Conservation (phyloP, 2,113 vertebrate species). For the Spizaetus ornatus region DNA sequence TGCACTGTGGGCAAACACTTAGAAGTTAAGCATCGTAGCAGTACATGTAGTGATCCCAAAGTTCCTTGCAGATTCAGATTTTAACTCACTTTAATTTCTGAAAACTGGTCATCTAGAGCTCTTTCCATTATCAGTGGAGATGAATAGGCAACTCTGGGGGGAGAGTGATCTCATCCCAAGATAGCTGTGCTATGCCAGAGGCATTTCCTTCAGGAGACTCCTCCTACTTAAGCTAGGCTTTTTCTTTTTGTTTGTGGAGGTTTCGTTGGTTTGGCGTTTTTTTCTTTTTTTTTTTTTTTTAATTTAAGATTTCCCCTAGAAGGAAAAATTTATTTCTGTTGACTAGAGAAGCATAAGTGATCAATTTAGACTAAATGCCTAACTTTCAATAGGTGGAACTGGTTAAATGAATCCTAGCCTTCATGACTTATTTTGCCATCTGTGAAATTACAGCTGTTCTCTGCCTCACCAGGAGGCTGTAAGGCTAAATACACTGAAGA, state of each 20-base stretch:
- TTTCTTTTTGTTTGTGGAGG: neutral
- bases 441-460: neutral
- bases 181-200: neutral
- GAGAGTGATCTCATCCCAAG: neutral
- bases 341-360: neutral
- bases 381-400: neutral
- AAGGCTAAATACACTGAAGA: neutral
- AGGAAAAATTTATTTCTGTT: neutral
- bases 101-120: neutral
- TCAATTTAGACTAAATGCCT: neutral
- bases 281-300: neutral
- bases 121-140: neutral
- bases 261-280: rapidly evolving
- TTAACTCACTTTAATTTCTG: neutral
- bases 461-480: neutral
- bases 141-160: neutral
- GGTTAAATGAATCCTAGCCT: neutral
- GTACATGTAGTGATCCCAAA: neutral
- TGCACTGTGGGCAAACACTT: neutral
- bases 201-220: neutral
- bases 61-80: neutral
- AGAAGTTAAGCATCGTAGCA: neutral
- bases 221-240: neutral
- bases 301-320: neutral
- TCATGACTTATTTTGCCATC: neutral